Evolutionary conservation across 2,797 vertebrate species (phyloP), one percentile per base, ranked within the genome.

Genomic region (Stomatorhinus walkeri): DNA sequence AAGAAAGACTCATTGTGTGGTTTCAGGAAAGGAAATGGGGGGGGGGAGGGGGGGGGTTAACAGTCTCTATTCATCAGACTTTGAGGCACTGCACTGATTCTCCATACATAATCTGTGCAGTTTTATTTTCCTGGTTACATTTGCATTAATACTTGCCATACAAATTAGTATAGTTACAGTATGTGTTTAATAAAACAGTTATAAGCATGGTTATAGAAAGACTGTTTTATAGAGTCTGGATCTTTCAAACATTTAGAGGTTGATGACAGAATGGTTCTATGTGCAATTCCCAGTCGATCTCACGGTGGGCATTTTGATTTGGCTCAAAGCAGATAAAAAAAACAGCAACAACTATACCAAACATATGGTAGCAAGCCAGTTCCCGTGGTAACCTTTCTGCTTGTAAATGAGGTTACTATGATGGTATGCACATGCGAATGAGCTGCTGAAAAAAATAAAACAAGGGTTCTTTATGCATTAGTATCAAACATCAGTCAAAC

Each of bases 11-110:
- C 40, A 32, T 87, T 92, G 88, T 64, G 76, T 83, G 87, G 14
- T 2, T 87, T 56, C 72, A 43, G 84, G 81, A 1, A 54, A 87
- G 54, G 51, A 64, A 40, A 87, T 14, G 36, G 87, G 51, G 49
- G 51, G 40, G 0, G 52, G 51, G n/a, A n/a, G 2, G 48, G 48
- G 9, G 48, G 48, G 84, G 84, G 6, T 43, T 87, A 89, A 89
- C 91, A 91, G 90, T 88, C 90, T 85, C 89, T 61, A 87, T 28
- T 54, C 28, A 40, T 81, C 68, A 83, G 24, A 79, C 32, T 61
- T 54, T n/a, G 49, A 61, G 86, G 89, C 52, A 61, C 72, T 87
- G 40, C 51, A 87, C 52, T 61, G 51, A 83, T 81, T 16, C 8
- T 89, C 43, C 59, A 86, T 51, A 86, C 46, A 43, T 87, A 40